Evolutionary conservation across 92 coral and sea anemone genomes (phyloP), one percentile per base, ranked within the genome.

Genomic region (Paragorgia papillata): DNA sequence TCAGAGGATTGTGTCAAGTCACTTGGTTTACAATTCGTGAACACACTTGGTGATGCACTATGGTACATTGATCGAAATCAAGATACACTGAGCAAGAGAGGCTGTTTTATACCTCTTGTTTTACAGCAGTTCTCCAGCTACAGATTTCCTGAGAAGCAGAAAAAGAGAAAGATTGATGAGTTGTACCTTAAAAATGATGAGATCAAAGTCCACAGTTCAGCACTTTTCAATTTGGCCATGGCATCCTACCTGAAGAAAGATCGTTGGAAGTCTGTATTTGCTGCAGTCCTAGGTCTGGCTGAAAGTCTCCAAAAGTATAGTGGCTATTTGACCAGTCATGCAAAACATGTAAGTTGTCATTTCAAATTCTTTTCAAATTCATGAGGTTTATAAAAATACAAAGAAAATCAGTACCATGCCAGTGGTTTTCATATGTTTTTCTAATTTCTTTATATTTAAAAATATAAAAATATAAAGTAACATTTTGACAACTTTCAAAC

Each of bases 21-120:
- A 2, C 57, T 57, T 0, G 83, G 76, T 29, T 2, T 25, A 27
- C 35, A 29, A 44, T 82, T 82, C 73, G 80, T 82, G 69, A 82
- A 82, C 35, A 82, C 85, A 7, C 31, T 82, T 46, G 50, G 74
- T 22, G 85, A 73, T 62, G 65, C 85, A 37, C 20, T 82, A 62
- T 82, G 75, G 85, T 82, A 82, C 39, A 82, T 82, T 2, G 85
- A 82, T 43, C 66, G 50, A 46, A 82, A 73, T 41, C 75, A 82
- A 62, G 85, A 43, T 33, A 71, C 66, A 6, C 64, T 81, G 43
- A 31, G 33, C 19, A 81, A 27, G 17, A 64, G 66, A 62, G 80
- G 58, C 10, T 40, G 33, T 60, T 40, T 40, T 46, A 54, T 71
- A 46, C 85, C 80, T n/a, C 65, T 29, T 1, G n/a, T 7, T 50